Conservation (phyloP, 2,888 invertebrate genomes). For the Hirtodrosophila alboralis region DNA sequence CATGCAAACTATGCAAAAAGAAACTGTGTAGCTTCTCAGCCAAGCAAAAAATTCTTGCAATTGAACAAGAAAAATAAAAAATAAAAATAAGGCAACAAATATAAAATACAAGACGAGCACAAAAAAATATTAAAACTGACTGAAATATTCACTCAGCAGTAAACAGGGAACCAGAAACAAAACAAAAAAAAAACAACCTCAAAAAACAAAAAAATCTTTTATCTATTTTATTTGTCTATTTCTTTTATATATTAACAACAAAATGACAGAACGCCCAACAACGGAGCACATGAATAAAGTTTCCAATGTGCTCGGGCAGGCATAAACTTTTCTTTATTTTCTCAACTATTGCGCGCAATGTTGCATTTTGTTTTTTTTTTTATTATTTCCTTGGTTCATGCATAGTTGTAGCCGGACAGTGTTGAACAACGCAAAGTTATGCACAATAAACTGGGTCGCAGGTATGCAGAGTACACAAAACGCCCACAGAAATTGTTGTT, state of each 20-base stretch:
- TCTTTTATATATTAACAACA: conserved; percentile 33
- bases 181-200: conserved; percentile 32
- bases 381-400: background rate
- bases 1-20: conserved; percentile 50
- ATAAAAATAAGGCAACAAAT: background rate
- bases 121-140: conserved; percentile 47
- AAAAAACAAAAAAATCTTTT: conserved; percentile 11
- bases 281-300: conserved; percentile 54
- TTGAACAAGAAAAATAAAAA: conserved; percentile 33
- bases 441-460: conserved; percentile 32
- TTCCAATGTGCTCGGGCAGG: conserved; percentile 47
- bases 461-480: conserved; percentile 4
- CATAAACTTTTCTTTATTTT: conserved; percentile 59
- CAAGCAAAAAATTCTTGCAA: conserved; percentile 41
- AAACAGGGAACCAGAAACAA: conserved; percentile 28
- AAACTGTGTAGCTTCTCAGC: conserved; percentile 26
- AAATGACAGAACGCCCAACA: conserved; percentile 43
- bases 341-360: conserved; percentile 47
- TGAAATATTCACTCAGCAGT: conserved; percentile 50
- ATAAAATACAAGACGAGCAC: conserved; percentile 1
- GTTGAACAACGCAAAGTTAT: conserved; percentile 37
- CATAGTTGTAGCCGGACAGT: conserved; percentile 22
- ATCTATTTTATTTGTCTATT: background rate
- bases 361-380: conserved; percentile 31
- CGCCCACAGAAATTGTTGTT: conserved; percentile 11